Base-by-base conservation (phyloP, 2,888 invertebrate species). In the Melipona bicolor region DNA sequence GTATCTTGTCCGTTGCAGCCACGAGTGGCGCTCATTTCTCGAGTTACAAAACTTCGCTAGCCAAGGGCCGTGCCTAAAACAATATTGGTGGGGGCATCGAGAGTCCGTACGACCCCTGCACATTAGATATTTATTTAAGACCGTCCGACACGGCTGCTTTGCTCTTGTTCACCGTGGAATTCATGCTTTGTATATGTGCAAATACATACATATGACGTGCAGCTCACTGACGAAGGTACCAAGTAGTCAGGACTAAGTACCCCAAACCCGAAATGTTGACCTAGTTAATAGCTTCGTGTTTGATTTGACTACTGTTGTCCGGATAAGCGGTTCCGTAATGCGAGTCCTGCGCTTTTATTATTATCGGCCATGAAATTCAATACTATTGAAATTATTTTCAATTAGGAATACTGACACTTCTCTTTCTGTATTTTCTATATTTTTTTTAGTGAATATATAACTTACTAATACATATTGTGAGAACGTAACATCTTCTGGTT, bases 281-380 rank as follows among this genome's bases (percentile, higher is more conserved):
- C 93, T 89, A 94, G 94, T 94, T 94, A 94, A 94, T 94, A 94
- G 94, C 93, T 87, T 90, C 89, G 84, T 94, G 93, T 94, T 94
- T 94, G 94, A 94, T 93, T 93, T 93, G 93, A 93, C 92, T 93
- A 92, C 93, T 92, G 92, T 92, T 91, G 91, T 92, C 89, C 87
- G 88, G 80, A 89, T 92, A 91, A 91, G 89, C 88, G 87, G 87
- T 87, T 69, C 84, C 81, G 87, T 91, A 91, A 90, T 84, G 87
- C 87, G 89, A 90, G 82, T 77, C 73, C 77, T 77, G 65, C 79
- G 76, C 71, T 79, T 79, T 84, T 67, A 77, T 80, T 77, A 81
- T 82, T 84, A 73, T 73, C 83, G 70, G 64, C 59, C 43, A 59
- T 64, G 83, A 72, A 79, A 83, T 50, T 72, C 62, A 64, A 78